Percentiles rank a stretch among this genome's conserved stretches.
Conservation (phyloP, 2,113 vertebrate genomes). For the Spheniscus mendiculus region DNA sequence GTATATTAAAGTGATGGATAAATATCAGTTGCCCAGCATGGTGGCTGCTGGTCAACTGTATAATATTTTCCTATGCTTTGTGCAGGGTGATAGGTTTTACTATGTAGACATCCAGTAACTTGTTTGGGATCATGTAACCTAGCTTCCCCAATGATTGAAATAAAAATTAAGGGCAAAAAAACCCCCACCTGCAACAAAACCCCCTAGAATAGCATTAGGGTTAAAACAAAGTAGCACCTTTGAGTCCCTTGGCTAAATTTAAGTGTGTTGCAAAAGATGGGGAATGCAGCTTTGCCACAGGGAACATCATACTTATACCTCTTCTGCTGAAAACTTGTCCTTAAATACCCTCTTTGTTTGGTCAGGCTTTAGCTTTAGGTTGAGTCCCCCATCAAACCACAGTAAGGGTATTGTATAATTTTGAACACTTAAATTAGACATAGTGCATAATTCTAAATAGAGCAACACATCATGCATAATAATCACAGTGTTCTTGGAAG, state of each 20-base stretch:
- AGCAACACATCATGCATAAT: background rate
- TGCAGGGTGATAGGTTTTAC: background rate
- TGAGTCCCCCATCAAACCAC: constrained; percentile 41
- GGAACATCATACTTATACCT: background rate
- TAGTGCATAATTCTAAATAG: constrained; percentile 40
- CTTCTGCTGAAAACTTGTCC: constrained; percentile 25
- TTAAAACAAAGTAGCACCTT: constrained; percentile 29
- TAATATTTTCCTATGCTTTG: background rate
- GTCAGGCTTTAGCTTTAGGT: constrained; percentile 44
- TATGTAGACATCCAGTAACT: background rate
- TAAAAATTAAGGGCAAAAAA: background rate
- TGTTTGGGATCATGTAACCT: background rate
- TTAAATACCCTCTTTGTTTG: constrained; percentile 18
- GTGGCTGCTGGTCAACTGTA: background rate
- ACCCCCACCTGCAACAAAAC: background rate
- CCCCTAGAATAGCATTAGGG: background rate
- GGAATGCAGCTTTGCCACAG: constrained; percentile 32
- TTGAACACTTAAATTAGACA: constrained; percentile 53
- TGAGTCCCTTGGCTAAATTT: constrained; percentile 4
- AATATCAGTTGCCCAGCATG: background rate
- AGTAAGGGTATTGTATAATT: constrained; percentile 62
- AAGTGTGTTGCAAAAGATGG: background rate
- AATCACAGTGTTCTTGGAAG: constrained; percentile 36
- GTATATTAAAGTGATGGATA: background rate
- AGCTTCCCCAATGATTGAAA: background rate